Evolutionary conservation across 2,888 invertebrate genomes (phyloP).

Genomic region (Hypomecis atomaria): DNA sequence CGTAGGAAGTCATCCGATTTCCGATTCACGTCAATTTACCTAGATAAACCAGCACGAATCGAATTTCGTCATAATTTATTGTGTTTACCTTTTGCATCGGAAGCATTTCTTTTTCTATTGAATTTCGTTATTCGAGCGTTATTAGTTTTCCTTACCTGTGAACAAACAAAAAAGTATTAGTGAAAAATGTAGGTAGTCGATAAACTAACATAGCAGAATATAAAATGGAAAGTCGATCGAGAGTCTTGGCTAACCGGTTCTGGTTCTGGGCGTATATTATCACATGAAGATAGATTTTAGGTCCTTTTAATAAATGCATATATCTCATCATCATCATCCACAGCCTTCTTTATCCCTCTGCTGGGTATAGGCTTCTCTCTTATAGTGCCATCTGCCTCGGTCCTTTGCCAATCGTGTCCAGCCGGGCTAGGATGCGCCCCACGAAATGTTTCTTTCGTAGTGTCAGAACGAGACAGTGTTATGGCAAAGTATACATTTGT

Average conservation of each 20-base stretch:
- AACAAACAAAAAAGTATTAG: slow-evolving; percentile 45
- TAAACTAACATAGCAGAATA: slow-evolving; percentile 7
- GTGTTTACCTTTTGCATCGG: neutral
- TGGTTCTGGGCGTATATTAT: neutral
- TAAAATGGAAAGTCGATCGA: slow-evolving; percentile 55
- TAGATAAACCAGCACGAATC: neutral
- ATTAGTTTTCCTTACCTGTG: slow-evolving; percentile 53
- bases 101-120: neutral
- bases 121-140: neutral
- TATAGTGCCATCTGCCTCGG: no score
- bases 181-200: slow-evolving; percentile 10
- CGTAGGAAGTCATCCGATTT: slow-evolving; percentile 1
- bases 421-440: no score
- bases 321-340: no score
- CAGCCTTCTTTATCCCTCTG: no score
- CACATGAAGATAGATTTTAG: no score
- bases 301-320: no score
- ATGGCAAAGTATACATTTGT: no score
- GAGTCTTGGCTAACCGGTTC: slow-evolving; percentile 43
- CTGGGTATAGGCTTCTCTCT: no score
- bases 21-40: neutral
- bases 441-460: no score
- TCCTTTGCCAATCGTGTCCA: no score
- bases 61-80: slow-evolving; percentile 1
- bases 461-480: no score